A percentile compares a stretch with the other conserved stretches of the same genome.
phyloP scores from a whole-genome alignment of 2,888 invertebrate species.

The Villa cingulata region DNA sequence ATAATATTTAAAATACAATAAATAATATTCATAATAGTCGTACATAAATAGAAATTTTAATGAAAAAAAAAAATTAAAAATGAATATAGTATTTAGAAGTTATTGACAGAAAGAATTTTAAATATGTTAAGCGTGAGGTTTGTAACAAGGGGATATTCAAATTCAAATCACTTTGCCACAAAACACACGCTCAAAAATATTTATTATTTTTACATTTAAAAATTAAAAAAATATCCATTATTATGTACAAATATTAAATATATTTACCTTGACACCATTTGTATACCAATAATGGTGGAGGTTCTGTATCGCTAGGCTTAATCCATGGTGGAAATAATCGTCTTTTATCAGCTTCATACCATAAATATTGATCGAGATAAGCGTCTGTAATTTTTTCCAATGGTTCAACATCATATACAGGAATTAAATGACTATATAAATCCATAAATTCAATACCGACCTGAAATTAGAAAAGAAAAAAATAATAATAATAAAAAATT shows the following conservation, averaged over 20 bases:
- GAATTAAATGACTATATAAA: slow-evolving; percentile 94
- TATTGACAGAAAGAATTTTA: not conserved
- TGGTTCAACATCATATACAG: slow-evolving; percentile 98
- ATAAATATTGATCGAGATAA: slow-evolving; percentile 97
- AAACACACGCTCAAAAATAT: slow-evolving; percentile 43
- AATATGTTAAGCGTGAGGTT: slow-evolving; percentile 47
- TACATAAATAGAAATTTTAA: too few relatives aligned
- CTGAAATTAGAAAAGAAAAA: slow-evolving; percentile 32
- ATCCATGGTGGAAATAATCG: slow-evolving; percentile 97
- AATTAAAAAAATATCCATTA: too few relatives aligned
- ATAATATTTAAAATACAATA: too few relatives aligned
- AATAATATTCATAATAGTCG: too few relatives aligned
- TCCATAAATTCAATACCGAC: slow-evolving; percentile 99
- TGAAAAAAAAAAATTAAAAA: too few relatives aligned
- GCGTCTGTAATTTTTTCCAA: slow-evolving; percentile 99
- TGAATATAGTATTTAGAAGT: too few relatives aligned
- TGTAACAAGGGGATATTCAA: slow-evolving; percentile 53
- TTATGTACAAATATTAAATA: too few relatives aligned
- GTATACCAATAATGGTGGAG: slow-evolving; percentile 81
- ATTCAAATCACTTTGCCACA: slow-evolving; percentile 50
- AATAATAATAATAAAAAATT: not conserved
- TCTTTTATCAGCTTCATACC: slow-evolving; percentile 98
- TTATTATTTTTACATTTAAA: not conserved
- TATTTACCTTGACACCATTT: slow-evolving; percentile 94
- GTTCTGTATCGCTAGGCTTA: slow-evolving; percentile 97